A percentile compares a stretch with the other conserved stretches of the same genome.
Evolutionary conservation across 2,888 invertebrate species (phyloP).

Genomic region (Panopea generosa): DNA sequence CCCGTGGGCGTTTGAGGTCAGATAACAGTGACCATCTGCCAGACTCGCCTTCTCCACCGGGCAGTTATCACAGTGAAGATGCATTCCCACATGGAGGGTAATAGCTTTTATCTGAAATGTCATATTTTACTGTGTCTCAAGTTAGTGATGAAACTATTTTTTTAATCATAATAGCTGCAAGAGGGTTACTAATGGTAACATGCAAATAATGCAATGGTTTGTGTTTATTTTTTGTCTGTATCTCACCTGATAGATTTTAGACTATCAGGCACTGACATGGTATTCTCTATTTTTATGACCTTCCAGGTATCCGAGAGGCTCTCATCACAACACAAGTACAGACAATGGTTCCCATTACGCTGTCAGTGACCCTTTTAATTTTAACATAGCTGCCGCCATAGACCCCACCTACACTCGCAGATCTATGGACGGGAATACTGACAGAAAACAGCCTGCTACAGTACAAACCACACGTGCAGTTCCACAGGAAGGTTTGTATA

Average conservation of each 20-base stretch:
- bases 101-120: background rate
- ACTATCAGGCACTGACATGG: too few relatives aligned
- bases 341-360: slow-evolving; percentile 67
- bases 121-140: too few relatives aligned
- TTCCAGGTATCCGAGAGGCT: background rate
- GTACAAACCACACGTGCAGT: slow-evolving; percentile 67
- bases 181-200: too few relatives aligned
- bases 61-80: slow-evolving; percentile 76
- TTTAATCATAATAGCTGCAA: too few relatives aligned
- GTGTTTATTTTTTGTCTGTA: too few relatives aligned
- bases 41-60: slow-evolving; percentile 74
- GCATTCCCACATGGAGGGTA: slow-evolving; percentile 66
- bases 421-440: slow-evolving; percentile 48
- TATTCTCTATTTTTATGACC: too few relatives aligned
- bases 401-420: slow-evolving; percentile 79
- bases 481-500: slow-evolving; percentile 59
- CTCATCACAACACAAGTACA: slow-evolving; percentile 40
- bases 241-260: too few relatives aligned
- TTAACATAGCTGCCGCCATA: slow-evolving; percentile 79
- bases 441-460: slow-evolving; percentile 65
- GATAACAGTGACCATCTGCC: slow-evolving; percentile 61
- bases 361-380: slow-evolving; percentile 71
- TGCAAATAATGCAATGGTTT: too few relatives aligned
- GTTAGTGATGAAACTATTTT: too few relatives aligned
- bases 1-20: slow-evolving; percentile 49